phyloP scores from a whole-genome alignment of 1,140 invertebrate genomes.

The Halotydeus destructor region DNA sequence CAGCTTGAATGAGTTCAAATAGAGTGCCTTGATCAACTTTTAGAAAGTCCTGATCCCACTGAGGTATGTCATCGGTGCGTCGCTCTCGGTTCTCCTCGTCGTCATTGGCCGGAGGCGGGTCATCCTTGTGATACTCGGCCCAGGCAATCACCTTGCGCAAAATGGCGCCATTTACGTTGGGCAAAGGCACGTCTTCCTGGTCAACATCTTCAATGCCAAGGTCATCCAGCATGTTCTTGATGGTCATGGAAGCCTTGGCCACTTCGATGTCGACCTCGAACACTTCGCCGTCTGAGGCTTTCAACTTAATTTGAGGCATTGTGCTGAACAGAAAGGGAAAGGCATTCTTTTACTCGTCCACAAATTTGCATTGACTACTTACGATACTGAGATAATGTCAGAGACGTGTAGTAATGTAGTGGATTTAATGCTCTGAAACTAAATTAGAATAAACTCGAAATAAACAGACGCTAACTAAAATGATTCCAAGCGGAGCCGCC shows the following conservation, averaged over 20 bases:
- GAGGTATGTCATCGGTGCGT: constrained; percentile 90
- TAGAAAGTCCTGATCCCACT: constrained; percentile 97
- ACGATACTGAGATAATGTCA: too few species aligned
- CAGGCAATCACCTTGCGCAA: constrained; percentile 78
- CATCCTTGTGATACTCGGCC: constrained; percentile 74
- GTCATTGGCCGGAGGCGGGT: constrained; percentile 72
- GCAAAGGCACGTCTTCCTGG: constrained; percentile 73
- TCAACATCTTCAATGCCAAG: constrained; percentile 77
- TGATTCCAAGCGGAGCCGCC: too few species aligned
- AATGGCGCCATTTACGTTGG: constrained; percentile 95
- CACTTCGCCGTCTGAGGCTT: constrained; percentile 86
- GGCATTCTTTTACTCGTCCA: too few species aligned
- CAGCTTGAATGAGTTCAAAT: constrained; percentile 81
- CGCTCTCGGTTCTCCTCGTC: constrained; percentile 95
- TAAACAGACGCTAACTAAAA: too few species aligned
- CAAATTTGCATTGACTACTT: too few species aligned
- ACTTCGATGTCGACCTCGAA: constrained; percentile 96
- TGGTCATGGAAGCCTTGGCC: constrained; percentile 90
- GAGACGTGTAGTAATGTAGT: too few species aligned
- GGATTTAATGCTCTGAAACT: too few species aligned
- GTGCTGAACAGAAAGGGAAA: too few species aligned
- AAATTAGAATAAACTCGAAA: too few species aligned
- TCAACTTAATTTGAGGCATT: constrained; percentile 80
- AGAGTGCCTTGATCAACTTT: constrained; percentile 89
- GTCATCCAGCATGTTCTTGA: constrained; percentile 95